Evolutionary conservation across 2,113 vertebrate genomes (phyloP).

Genomic region (Muntiacus muntjak): DNA sequence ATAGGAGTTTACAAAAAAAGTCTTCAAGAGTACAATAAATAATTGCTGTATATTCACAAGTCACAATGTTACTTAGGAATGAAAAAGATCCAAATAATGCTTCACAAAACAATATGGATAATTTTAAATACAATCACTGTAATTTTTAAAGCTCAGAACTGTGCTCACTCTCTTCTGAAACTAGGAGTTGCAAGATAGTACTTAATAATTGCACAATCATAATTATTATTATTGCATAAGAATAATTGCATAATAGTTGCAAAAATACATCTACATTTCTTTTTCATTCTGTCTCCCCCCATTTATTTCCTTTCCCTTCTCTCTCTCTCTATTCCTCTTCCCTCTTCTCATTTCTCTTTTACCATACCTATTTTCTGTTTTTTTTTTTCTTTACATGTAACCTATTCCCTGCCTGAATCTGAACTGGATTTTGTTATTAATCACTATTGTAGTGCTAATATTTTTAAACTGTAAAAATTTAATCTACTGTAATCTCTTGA

Average conservation of each 20-base stretch:
- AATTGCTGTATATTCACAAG: neutral
- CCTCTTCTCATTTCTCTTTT: no score
- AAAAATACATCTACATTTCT: neutral
- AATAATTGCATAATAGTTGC: neutral
- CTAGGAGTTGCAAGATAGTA: no score
- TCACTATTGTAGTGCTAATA: no score
- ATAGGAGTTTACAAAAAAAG: neutral
- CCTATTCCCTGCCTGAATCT: no score
- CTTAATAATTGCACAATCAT: no score
- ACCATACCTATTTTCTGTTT: no score
- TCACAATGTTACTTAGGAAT: neutral
- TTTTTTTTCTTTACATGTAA: no score
- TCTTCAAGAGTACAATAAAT: neutral
- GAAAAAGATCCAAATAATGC: neutral
- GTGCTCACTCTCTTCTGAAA: neutral
- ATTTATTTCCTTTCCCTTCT: neutral
- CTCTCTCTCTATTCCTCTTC: neutral
- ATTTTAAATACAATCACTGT: neutral
- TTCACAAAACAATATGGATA: neutral
- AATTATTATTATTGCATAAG: no score
- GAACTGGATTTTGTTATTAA: no score
- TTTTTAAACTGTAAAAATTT: no score
- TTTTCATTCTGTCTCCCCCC: neutral
- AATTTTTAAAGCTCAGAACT: neutral
- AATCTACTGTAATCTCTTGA: no score